phyloP scores from a whole-genome alignment of 2,113 vertebrate genomes.

The Genyomyrus donnyi region DNA sequence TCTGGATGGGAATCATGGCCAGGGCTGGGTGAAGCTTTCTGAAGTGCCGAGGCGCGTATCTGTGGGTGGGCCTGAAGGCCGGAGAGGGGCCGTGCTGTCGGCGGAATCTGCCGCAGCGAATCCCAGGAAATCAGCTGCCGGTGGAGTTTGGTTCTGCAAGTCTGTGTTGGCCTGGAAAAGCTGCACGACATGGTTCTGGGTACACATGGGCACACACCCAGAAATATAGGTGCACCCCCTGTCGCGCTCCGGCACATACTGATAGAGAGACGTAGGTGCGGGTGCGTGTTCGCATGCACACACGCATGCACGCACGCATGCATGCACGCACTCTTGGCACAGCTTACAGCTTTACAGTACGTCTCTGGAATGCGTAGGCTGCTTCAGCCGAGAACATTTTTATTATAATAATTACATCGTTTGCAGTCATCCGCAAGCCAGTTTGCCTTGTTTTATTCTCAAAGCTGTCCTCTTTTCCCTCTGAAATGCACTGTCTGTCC shows the following conservation, averaged over 20 bases:
- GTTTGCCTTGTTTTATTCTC: slow-evolving; percentile 41
- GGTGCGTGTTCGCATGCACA: background rate
- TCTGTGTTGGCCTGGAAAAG: background rate
- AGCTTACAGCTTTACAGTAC: slow-evolving; percentile 27
- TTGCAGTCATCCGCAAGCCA: slow-evolving; percentile 37
- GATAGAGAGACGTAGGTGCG: background rate
- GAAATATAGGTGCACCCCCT: background rate
- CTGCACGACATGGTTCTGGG: background rate
- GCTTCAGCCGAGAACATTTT: slow-evolving; percentile 39
- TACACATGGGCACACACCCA: background rate
- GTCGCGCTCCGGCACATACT: background rate
- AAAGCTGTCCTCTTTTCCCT: slow-evolving; percentile 33
- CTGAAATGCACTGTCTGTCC: slow-evolving; percentile 14
- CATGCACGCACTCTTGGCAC: slow-evolving; percentile 17
- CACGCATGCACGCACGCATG: background rate
- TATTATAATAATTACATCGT: slow-evolving; percentile 53
- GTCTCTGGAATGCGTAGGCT: slow-evolving; percentile 42
- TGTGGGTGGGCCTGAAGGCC: background rate
- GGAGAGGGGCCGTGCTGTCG: background rate
- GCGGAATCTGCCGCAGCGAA: background rate
- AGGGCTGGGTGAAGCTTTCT: background rate
- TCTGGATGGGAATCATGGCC: background rate
- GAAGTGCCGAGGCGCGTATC: background rate
- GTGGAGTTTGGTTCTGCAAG: background rate
- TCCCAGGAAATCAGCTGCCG: background rate